A percentile compares a stretch with the other conserved stretches of the same genome.
phyloP scores from a whole-genome alignment of 2,113 vertebrate species.

The Serinus canaria region DNA sequence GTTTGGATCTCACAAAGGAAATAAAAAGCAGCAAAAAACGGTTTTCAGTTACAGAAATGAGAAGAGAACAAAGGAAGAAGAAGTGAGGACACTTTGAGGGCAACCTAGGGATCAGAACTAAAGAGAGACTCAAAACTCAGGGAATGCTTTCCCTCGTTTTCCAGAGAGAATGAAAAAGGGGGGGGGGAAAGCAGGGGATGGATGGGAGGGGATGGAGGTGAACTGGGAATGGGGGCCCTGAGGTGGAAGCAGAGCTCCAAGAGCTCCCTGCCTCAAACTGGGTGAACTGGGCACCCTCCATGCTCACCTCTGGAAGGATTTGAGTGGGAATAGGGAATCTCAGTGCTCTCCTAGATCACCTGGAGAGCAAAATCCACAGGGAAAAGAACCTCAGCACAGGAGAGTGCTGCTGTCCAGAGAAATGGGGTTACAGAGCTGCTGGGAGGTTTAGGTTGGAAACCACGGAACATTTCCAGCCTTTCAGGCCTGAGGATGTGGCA shows the following conservation, averaged over 20 bases:
- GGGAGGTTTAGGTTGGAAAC: not conserved
- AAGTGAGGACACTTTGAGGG: not conserved
- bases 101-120: not conserved
- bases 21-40: not conserved
- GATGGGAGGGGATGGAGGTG: not conserved
- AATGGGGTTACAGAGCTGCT: not conserved
- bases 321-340: not conserved
- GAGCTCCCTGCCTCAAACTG: not conserved
- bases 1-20: not conserved
- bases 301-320: not conserved
- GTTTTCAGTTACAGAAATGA: not conserved
- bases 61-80: slow-evolving; percentile 40
- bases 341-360: not conserved
- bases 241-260: not conserved
- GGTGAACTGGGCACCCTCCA: not conserved
- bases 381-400: not conserved
- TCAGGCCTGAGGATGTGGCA: not conserved
- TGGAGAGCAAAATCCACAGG: not conserved
- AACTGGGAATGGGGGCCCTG: not conserved
- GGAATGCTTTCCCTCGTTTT: not conserved
- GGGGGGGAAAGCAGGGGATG: not conserved
- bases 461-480: not conserved
- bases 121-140: not conserved
- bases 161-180: not conserved
- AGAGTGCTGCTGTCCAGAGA: not conserved